Percentiles rank a stretch among this genome's conserved stretches.
phyloP scores from a whole-genome alignment of 2,888 invertebrate species.

The Monoplex corrugatus region DNA sequence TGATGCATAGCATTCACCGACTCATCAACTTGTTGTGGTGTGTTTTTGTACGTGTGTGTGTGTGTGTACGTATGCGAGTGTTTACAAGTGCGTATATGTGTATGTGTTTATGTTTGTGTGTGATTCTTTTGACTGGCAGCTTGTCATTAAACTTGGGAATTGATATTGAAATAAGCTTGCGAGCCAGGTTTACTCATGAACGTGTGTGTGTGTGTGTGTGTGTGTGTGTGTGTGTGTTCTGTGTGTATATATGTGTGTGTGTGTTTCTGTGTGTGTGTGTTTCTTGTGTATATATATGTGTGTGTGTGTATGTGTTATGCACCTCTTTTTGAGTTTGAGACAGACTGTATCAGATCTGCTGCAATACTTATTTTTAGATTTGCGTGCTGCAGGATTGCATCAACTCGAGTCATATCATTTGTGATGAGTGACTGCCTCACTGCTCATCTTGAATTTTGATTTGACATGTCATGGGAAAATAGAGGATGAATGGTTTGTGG shows the following conservation, averaged over 20 bases:
- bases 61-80: conserved; percentile 21
- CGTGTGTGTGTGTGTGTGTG: conserved; percentile 2
- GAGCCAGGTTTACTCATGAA: neutral
- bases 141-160: neutral
- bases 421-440: too few species aligned
- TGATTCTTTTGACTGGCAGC: neutral
- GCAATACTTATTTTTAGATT: too few species aligned
- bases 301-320: neutral
- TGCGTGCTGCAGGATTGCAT: too few species aligned
- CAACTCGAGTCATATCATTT: too few species aligned
- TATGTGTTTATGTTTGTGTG: neutral
- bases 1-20: too few species aligned
- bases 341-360: too few species aligned
- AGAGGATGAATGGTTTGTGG: too few species aligned
- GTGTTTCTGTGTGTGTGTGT: conserved; percentile 27
- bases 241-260: conserved; percentile 6
- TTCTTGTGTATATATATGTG: neutral
- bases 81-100: neutral
- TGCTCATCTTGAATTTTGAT: too few species aligned
- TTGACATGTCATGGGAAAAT: too few species aligned
- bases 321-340: too few species aligned
- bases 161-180: neutral
- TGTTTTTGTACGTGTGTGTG: neutral
- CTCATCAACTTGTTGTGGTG: too few species aligned
- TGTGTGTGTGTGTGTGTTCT: neutral